These are phyloP conservation scores for Coelinius sp. DNA, from an alignment of 2,888 invertebrate species.

Conservation along the genomic window DNA sequence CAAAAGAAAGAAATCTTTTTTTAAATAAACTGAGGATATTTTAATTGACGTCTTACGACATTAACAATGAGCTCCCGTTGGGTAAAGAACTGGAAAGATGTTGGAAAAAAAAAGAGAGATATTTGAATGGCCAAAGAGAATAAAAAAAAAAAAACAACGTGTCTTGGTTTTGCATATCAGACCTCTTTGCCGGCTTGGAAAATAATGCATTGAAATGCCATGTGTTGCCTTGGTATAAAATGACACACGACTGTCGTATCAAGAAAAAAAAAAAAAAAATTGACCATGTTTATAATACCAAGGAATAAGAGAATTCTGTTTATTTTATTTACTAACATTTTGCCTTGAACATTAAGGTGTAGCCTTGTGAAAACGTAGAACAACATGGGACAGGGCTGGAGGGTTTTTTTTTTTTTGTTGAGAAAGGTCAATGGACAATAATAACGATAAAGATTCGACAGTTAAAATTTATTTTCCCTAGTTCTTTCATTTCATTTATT, in stretches of 20 bases:
- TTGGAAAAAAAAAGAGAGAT: slow-evolving; percentile 38
- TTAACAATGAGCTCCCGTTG: slow-evolving; percentile 13
- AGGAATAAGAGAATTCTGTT: background rate
- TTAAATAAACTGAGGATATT: background rate
- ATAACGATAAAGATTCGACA: background rate
- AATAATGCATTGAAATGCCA: slow-evolving; percentile 70
- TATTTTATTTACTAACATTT: slow-evolving; percentile 6
- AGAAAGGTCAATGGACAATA: background rate
- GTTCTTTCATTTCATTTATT: background rate
- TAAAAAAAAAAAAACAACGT: slow-evolving; percentile 35
- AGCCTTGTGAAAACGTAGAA: background rate
- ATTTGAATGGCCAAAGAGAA: slow-evolving; percentile 37
- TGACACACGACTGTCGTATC: slow-evolving; percentile 67
- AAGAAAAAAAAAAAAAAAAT: slow-evolving; percentile 12
- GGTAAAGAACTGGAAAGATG: slow-evolving; percentile 38
- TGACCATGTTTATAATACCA: background rate
- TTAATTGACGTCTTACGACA: slow-evolving; percentile 14
- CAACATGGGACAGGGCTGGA: background rate
- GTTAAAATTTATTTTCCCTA: background rate
- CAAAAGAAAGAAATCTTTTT: background rate
- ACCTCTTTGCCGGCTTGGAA: slow-evolving; percentile 63
- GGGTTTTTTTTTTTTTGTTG: background rate
- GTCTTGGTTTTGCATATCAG: slow-evolving; percentile 66
- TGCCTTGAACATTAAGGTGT: background rate
- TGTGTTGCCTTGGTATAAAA: slow-evolving; percentile 64